phyloP scores from a whole-genome alignment of 2,888 invertebrate species.

The Torymus tubicola region DNA sequence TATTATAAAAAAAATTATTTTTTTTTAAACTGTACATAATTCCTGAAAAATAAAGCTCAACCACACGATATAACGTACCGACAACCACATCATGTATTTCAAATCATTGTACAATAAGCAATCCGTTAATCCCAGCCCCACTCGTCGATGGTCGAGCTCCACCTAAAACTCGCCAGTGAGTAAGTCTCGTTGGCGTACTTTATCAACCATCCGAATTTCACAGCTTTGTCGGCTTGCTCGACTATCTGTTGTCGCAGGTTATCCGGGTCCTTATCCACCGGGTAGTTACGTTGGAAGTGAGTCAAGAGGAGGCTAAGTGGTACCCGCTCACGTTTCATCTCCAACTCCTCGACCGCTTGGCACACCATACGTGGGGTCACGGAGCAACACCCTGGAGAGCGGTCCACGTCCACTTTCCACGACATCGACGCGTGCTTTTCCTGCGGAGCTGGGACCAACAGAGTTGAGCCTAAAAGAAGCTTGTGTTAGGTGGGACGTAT shows the following conservation, averaged over 20 bases:
- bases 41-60: too few relatives aligned
- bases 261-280: slow-evolving; percentile 62
- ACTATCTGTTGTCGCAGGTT: slow-evolving; percentile 62
- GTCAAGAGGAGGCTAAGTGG: slow-evolving; percentile 62
- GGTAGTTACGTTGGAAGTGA: slow-evolving; percentile 63
- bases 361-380: slow-evolving; percentile 67
- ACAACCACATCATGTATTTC: too few relatives aligned
- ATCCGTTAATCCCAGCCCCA: slow-evolving; percentile 36
- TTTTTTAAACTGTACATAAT: too few relatives aligned
- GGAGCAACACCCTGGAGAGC: background rate
- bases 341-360: slow-evolving; percentile 64
- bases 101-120: too few relatives aligned
- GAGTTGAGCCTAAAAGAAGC: too few relatives aligned
- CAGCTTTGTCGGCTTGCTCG: slow-evolving; percentile 65
- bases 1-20: too few relatives aligned
- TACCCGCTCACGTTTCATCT: slow-evolving; percentile 62
- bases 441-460: too few relatives aligned
- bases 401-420: too few relatives aligned
- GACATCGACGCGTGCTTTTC: too few relatives aligned
- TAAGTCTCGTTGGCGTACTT: slow-evolving; percentile 63
- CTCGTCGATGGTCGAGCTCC: slow-evolving; percentile 42
- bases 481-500: too few relatives aligned
- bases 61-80: too few relatives aligned
- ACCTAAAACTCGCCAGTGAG: slow-evolving; percentile 63
- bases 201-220: slow-evolving; percentile 64